Base-by-base conservation (phyloP, 2,113 vertebrate species). In the Calypte anna region DNA sequence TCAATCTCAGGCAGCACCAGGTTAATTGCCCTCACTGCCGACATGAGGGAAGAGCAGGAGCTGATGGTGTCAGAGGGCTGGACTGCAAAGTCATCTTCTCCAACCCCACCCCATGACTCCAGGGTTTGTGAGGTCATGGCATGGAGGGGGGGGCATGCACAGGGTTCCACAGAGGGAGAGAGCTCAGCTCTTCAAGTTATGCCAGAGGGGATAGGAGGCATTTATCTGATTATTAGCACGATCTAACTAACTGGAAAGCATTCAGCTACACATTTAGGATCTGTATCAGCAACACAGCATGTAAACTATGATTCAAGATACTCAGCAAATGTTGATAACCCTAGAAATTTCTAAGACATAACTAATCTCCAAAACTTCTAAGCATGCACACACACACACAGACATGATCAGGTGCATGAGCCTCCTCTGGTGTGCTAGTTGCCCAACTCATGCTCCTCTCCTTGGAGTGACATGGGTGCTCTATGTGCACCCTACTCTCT, bases 81-180 rank as follows among this genome's bases (percentile, higher is more conserved):
- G 10, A n/a, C 28, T 31, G 36, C 4, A 3, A 77, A 5, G 7
- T 69, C 25, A 8, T 11, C 17, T 51, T 67, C 33, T 78, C 25
- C 31, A 68, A 15, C 4, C 14, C 5, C 10, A 30, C 4, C 12
- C 50, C 0, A 0, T 28, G 20, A 43, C 18, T 11, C 2, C 0
- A 1, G 18, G 13, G 9, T 66, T 25, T 82, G 21, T 74, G 46
- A 89, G 7, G 40, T 78, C 53, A 61, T 1, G 2, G 27, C 14
- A 22, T 7, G 10, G 5, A 10, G 11, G 7, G 10, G 10, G 40
- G 40, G 40, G 40, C n/a, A 40, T 40, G 11, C 40, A 40, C 11
- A 40, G 27, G 3, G 5, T 59, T 13, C 54, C 23, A 8, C 33
- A n/a, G 24, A 48, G 31, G 21, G 31, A 80, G 46, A 40, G 9